Evolutionary conservation across 2,888 invertebrate species (phyloP).

Genomic region (Cheilosia scutellata): DNA sequence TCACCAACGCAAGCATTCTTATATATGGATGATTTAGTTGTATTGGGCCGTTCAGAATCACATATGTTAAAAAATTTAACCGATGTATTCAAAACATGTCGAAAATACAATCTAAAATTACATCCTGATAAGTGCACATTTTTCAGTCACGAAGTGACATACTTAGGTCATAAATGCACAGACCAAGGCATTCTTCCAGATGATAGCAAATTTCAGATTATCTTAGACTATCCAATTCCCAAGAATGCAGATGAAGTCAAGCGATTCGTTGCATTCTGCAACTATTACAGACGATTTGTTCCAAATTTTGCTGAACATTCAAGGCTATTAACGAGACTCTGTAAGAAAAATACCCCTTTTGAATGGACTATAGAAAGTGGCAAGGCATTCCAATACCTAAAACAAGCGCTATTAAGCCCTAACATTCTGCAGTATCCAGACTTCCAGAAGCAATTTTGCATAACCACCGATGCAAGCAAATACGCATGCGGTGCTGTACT

Average conservation of each 20-base stretch:
- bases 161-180: slow-evolving; percentile 57
- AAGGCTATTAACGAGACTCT: slow-evolving; percentile 23
- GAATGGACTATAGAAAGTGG: slow-evolving; percentile 42
- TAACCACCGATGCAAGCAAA: neutral
- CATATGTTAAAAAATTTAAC: slow-evolving; percentile 38
- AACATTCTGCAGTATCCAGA: slow-evolving; percentile 27
- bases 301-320: slow-evolving; percentile 42
- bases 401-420: slow-evolving; percentile 27
- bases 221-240: slow-evolving; percentile 35
- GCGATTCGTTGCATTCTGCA: slow-evolving; percentile 45
- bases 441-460: slow-evolving; percentile 17
- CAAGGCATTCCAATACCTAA: slow-evolving; percentile 34
- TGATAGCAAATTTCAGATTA: slow-evolving; percentile 28
- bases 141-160: slow-evolving; percentile 58
- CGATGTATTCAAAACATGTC: slow-evolving; percentile 18
- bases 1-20: slow-evolving; percentile 72
- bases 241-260: slow-evolving; percentile 20
- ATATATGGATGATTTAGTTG: slow-evolving; percentile 77
- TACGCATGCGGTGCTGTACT: neutral
- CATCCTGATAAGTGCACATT: slow-evolving; percentile 67
- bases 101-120: slow-evolving; percentile 46
- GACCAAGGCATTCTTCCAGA: slow-evolving; percentile 39
- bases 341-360: slow-evolving; percentile 32
- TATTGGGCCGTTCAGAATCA: slow-evolving; percentile 73
- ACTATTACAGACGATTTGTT: slow-evolving; percentile 51